Percentiles rank a stretch among this genome's conserved stretches.
These are phyloP conservation scores for Bradypodion ventrale DNA, from an alignment of 2,797 vertebrate genomes.

Conservation along the genomic window DNA sequence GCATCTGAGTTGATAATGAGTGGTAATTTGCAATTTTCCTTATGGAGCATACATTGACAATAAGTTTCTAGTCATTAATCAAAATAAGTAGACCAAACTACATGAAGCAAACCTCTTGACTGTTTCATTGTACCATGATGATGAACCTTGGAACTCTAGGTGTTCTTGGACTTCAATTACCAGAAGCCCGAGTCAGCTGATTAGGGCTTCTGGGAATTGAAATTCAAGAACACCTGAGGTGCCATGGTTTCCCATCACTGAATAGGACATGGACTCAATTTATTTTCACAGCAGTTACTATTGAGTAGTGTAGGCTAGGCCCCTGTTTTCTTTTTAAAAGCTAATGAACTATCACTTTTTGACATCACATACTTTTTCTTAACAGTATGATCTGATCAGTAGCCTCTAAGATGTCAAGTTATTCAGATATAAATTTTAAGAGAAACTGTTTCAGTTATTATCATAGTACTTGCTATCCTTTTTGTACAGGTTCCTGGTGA, in stretches of 20 bases:
- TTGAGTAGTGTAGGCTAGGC: no score
- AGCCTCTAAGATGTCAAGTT: background rate
- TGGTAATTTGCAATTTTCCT: no score
- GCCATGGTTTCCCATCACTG: background rate
- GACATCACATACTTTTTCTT: background rate
- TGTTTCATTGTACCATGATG: no score
- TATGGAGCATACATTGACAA: no score
- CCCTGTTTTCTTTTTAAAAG: no score
- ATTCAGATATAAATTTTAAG: background rate
- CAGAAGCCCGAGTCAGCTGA: no score
- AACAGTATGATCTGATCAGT: background rate
- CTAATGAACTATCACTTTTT: background rate
- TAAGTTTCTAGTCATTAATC: background rate
- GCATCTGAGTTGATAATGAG: no score
- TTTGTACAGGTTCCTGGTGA: background rate
- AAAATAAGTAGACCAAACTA: background rate
- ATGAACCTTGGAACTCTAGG: no score
- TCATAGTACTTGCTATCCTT: background rate
- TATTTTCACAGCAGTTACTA: background rate
- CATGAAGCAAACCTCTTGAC: background rate
- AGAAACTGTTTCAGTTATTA: background rate
- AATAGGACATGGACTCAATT: background rate
- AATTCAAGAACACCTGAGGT: no score
- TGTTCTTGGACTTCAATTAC: no score
- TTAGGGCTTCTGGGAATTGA: no score